Percentiles rank a stretch among this genome's conserved stretches.
phyloP scores from a whole-genome alignment of 2,888 invertebrate genomes.

The Mythimna vitellina region DNA sequence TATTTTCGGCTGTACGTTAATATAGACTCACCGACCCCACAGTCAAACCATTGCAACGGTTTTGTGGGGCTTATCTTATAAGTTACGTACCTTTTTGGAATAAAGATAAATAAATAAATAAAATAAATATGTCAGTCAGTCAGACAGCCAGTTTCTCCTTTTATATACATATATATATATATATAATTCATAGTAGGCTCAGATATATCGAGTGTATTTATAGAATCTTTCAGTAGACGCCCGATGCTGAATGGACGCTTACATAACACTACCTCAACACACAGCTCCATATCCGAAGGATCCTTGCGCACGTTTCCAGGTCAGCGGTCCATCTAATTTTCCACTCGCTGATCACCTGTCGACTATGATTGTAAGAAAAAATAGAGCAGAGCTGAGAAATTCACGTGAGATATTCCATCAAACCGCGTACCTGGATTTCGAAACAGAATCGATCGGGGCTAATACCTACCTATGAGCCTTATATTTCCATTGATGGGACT shows the following conservation, averaged over 20 bases:
- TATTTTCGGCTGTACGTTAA: no score
- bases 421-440: constrained; percentile 21
- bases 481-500: no score
- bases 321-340: constrained; percentile 58
- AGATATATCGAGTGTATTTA: constrained; percentile 1
- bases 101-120: no score
- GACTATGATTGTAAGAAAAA: constrained; percentile 46
- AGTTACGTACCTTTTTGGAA: no score
- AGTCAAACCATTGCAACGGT: no score
- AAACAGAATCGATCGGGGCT: constrained; percentile 12
- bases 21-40: no score
- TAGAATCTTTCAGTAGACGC: constrained; percentile 19
- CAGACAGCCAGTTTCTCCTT: no score
- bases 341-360: constrained; percentile 54
- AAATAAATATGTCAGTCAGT: no score
- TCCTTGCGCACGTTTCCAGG: constrained; percentile 47
- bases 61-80: no score
- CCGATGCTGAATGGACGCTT: constrained; percentile 7
- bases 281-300: constrained; percentile 13
- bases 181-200: no score
- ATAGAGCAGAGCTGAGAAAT: constrained; percentile 28
- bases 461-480: neutral
- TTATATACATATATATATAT: no score
- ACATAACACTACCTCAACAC: constrained; percentile 35
- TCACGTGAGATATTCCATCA: constrained; percentile 11